phyloP scores from a whole-genome alignment of 1,140 invertebrate species.

The Chrysopa pallens region DNA sequence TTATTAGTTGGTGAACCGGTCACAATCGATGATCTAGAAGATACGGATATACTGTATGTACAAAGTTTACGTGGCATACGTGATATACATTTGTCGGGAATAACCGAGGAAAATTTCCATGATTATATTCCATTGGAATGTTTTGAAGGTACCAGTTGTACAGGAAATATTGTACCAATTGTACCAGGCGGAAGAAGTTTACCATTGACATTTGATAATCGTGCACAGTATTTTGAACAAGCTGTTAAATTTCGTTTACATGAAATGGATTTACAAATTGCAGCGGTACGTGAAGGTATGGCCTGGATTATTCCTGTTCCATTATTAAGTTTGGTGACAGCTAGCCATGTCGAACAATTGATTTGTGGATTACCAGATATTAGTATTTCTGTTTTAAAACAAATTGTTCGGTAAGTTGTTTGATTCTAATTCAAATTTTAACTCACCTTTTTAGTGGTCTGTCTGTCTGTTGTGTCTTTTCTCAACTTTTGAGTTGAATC shows the following conservation, averaged over 20 bases:
- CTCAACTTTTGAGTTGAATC: no score
- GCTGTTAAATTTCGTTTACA: constrained; percentile 39
- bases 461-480: no score
- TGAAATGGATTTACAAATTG: constrained; percentile 44
- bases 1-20: constrained; percentile 38
- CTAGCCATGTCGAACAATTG: constrained; percentile 38
- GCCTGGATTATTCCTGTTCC: constrained; percentile 45
- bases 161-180: constrained; percentile 37
- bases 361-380: constrained; percentile 48
- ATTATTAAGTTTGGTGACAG: constrained; percentile 38
- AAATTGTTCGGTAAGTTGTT: constrained; percentile 38
- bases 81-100: constrained; percentile 36
- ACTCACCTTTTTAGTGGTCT: no score
- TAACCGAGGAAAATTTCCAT: constrained; percentile 41
- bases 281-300: constrained; percentile 44
- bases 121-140: constrained; percentile 44
- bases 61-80: constrained; percentile 37
- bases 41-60: constrained; percentile 41
- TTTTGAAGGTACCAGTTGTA: constrained; percentile 43
- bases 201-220: constrained; percentile 38
- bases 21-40: constrained; percentile 41
- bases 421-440: no score
- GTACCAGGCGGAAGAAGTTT: constrained; percentile 38
- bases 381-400: constrained; percentile 37
- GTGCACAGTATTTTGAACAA: constrained; percentile 40